Conservation (phyloP, 2,888 invertebrate species). For the Melanostoma scalare region DNA sequence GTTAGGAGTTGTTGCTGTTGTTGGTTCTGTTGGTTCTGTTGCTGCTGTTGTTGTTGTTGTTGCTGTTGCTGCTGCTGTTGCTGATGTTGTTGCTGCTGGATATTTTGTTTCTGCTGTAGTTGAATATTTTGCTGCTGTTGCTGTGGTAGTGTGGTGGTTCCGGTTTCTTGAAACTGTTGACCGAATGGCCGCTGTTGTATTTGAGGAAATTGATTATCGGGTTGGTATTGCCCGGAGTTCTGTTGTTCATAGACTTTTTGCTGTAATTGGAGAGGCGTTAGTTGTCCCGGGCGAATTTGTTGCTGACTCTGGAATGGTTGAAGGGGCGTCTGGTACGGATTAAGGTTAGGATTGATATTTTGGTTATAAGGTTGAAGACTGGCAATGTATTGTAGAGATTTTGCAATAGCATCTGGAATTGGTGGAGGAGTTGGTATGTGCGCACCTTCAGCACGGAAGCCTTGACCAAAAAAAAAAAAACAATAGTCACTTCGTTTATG, state of each 20-base stretch:
- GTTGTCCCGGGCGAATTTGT: conserved; percentile 76
- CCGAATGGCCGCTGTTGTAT: conserved; percentile 66
- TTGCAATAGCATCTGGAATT: conserved; percentile 78
- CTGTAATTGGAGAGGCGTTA: conserved; percentile 78
- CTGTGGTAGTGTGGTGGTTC: conserved; percentile 65
- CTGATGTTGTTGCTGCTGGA: conserved; percentile 75
- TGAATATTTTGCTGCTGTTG: conserved; percentile 72
- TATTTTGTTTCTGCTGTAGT: conserved; percentile 73
- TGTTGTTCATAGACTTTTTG: conserved; percentile 75
- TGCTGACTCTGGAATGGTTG: conserved; percentile 77
- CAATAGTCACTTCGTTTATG: not conserved
- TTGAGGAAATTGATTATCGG: conserved; percentile 77
- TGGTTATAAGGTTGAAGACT: conserved; percentile 79
- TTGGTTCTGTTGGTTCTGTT: conserved; percentile 77
- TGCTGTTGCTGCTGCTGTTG: conserved; percentile 76
- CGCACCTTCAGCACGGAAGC: conserved; percentile 81
- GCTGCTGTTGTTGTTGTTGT: conserved; percentile 76
- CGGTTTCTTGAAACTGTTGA: conserved; percentile 61
- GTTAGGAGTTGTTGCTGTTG: conserved; percentile 77
- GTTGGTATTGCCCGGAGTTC: conserved; percentile 79
- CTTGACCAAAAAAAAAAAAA: conserved; percentile 63
- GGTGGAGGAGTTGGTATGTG: conserved; percentile 81
- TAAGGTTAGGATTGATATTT: conserved; percentile 78
- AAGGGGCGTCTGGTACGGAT: conserved; percentile 80
- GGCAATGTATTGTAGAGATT: conserved; percentile 78